phyloP scores from a whole-genome alignment of 2,797 vertebrate species.

The Neosilurus hyrtlii region DNA sequence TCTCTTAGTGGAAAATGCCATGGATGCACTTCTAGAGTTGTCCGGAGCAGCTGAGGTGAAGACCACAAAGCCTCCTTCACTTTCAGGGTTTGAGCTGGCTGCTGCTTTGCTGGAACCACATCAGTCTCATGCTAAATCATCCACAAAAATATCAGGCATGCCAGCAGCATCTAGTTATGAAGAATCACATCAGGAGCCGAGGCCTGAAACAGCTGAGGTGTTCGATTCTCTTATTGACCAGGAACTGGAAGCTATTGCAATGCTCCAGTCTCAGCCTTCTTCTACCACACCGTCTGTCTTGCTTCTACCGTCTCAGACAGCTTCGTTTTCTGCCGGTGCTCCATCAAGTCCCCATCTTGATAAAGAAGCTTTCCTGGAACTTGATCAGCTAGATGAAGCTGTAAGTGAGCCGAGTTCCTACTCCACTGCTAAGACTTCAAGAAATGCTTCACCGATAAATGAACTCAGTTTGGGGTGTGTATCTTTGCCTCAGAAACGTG shows the following conservation, averaged over 20 bases:
- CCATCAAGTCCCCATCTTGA: conserved; percentile 45
- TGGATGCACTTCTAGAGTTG: conserved; percentile 93
- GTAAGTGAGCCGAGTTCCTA: conserved; percentile 52
- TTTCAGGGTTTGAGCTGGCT: conserved; percentile 76
- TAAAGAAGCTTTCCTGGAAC: conserved; percentile 57
- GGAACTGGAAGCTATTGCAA: conserved; percentile 72
- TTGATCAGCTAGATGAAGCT: conserved; percentile 64
- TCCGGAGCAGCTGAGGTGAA: conserved; percentile 79
- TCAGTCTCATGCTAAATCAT: conserved; percentile 42
- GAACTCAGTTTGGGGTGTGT: conserved; percentile 59
- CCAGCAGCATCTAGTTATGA: conserved; percentile 37
- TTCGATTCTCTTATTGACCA: conserved; percentile 80
- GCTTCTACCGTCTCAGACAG: conserved; percentile 41
- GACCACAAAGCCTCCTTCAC: conserved; percentile 57
- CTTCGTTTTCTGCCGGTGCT: neutral
- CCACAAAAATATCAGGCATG: conserved; percentile 8
- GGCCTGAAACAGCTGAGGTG: conserved; percentile 70
- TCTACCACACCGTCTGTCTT: conserved; percentile 33
- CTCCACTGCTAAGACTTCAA: conserved; percentile 29
- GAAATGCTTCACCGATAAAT: conserved; percentile 55
- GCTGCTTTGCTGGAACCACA: conserved; percentile 67
- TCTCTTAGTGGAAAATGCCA: conserved; percentile 85
- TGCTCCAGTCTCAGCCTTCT: conserved; percentile 16
- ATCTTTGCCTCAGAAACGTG: conserved; percentile 27
- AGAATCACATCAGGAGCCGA: conserved; percentile 46